phyloP scores from a whole-genome alignment of 2,888 invertebrate species.

The Sinohyriopsis cumingii region DNA sequence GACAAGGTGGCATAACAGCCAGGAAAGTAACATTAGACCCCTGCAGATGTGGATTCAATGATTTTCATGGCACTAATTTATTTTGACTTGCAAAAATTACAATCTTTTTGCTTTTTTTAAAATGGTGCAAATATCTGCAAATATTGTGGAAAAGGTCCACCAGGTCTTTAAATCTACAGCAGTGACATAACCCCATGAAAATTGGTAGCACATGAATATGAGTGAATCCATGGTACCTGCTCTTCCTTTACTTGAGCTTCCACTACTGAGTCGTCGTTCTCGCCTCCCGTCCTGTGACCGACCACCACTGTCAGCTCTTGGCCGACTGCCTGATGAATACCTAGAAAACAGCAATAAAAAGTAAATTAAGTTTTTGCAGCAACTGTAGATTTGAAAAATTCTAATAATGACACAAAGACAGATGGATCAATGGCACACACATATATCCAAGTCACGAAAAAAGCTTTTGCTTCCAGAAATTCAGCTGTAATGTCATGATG shows the following conservation, averaged over 20 bases:
- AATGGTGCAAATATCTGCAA: no score
- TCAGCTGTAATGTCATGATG: no score
- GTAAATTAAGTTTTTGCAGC: neutral
- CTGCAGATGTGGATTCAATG: no score
- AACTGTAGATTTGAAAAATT: neutral
- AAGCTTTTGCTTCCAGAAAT: neutral
- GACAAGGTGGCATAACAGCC: no score
- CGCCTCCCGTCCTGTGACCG: conserved; percentile 43
- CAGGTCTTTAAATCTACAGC: no score
- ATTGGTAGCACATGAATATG: neutral
- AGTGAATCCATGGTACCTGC: conserved; percentile 35
- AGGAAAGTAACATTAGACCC: no score
- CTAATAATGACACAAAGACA: neutral
- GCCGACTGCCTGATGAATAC: conserved; percentile 25
- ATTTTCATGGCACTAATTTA: no score
- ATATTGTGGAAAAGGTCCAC: no score
- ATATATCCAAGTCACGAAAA: neutral
- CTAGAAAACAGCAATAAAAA: no score
- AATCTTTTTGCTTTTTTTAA: no score
- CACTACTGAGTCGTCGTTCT: conserved; percentile 55
- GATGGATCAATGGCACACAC: neutral
- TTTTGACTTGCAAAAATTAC: no score
- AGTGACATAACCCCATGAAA: neutral
- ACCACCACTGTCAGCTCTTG: conserved; percentile 26
- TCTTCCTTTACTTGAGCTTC: conserved; percentile 56